Percentiles rank a stretch among this genome's conserved stretches.
These are phyloP conservation scores for Ceratosolen solmsi DNA, from an alignment of 1,140 invertebrate genomes.

Conservation along the genomic window DNA sequence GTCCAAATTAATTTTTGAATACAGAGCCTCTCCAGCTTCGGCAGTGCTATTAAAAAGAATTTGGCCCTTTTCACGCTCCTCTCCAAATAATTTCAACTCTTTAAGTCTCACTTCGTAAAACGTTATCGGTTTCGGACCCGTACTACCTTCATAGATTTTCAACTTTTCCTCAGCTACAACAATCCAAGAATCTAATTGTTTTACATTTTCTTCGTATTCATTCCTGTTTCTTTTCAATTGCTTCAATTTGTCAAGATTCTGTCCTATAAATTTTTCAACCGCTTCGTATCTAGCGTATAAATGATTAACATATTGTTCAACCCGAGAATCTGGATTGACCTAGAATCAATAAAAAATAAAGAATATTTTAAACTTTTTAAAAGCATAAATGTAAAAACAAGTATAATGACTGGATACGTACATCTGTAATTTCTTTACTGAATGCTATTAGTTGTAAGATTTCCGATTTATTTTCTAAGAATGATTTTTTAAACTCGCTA, in stretches of 20 bases:
- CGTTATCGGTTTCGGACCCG: slow-evolving; percentile 78
- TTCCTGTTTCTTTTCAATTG: slow-evolving; percentile 80
- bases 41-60: slow-evolving; percentile 84
- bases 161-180: slow-evolving; percentile 82
- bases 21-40: slow-evolving; percentile 89
- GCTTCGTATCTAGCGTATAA: slow-evolving; percentile 84
- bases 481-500: slow-evolving; percentile 77
- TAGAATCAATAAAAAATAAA: not conserved
- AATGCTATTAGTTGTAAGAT: slow-evolving; percentile 80
- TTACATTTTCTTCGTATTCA: slow-evolving; percentile 79
- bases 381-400: not conserved
- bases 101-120: slow-evolving; percentile 80
- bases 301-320: slow-evolving; percentile 85
- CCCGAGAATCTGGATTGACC: slow-evolving; percentile 85
- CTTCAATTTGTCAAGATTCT: slow-evolving; percentile 80
- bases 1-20: slow-evolving; percentile 88
- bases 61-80: slow-evolving; percentile 86
- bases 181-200: slow-evolving; percentile 86
- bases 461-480: slow-evolving; percentile 78
- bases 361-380: not conserved
- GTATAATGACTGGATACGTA: slow-evolving; percentile 35
- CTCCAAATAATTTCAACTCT: slow-evolving; percentile 82
- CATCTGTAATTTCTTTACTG: slow-evolving; percentile 82
- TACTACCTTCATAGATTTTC: slow-evolving; percentile 79
- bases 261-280: slow-evolving; percentile 81